Evolutionary conservation across 2,113 vertebrate genomes (phyloP).

Genomic region (Phrynosoma platyrhinos): DNA sequence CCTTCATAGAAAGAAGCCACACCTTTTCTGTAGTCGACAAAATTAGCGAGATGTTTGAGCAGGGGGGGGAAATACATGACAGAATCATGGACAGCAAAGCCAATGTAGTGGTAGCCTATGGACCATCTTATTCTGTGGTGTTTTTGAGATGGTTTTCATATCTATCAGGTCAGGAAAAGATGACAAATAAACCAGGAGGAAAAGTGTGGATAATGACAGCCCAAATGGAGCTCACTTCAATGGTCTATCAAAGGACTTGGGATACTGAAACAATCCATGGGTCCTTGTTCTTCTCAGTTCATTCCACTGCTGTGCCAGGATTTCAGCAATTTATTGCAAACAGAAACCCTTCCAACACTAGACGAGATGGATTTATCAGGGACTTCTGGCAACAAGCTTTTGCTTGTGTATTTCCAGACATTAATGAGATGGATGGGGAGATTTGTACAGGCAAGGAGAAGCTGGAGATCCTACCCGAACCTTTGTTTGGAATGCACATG

Average conservation of each 20-base stretch:
- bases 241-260: neutral
- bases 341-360: neutral
- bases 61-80: neutral
- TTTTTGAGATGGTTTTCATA: neutral
- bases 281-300: neutral
- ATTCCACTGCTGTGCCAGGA: neutral
- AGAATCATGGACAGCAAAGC: neutral
- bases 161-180: neutral
- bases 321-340: neutral
- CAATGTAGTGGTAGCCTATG: neutral
- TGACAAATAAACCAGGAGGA: neutral
- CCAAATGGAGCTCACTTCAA: neutral
- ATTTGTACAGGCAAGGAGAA: neutral
- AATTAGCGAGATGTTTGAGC: fast-evolving
- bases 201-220: neutral
- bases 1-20: neutral
- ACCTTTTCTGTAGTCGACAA: neutral
- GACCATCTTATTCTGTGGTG: neutral
- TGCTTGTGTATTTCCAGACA: neutral
- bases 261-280: neutral
- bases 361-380: neutral
- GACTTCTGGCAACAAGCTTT: neutral
- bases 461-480: neutral
- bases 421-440: neutral
- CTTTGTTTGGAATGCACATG: neutral